A percentile compares a stretch with the other conserved stretches of the same genome.
Evolutionary conservation across 1,140 invertebrate species (phyloP).

Genomic region (Leptoteleia sp.): DNA sequence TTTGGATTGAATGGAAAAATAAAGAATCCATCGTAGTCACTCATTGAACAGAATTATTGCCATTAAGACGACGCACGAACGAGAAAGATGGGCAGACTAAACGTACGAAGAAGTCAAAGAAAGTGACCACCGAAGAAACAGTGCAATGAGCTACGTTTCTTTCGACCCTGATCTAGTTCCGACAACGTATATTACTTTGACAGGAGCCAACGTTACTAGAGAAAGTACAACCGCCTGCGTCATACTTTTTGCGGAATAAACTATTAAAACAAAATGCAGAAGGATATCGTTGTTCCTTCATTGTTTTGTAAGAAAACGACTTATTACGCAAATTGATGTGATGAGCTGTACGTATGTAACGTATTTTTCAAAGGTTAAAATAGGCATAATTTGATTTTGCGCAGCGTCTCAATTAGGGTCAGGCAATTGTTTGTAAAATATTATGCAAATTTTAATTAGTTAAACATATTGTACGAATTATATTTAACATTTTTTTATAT

Average conservation of each 20-base stretch:
- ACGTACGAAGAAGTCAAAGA: conserved; percentile 50
- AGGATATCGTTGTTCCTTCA: background rate
- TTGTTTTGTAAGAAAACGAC: conserved; percentile 20
- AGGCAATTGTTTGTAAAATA: too few species aligned
- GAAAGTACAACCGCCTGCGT: conserved; percentile 65
- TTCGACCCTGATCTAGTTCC: conserved; percentile 71
- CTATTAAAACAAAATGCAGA: conserved; percentile 18
- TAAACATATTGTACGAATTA: too few species aligned
- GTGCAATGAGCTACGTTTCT: conserved; percentile 60
- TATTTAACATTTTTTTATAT: too few species aligned
- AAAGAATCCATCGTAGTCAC: too few species aligned
- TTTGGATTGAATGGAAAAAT: too few species aligned
- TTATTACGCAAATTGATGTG: conserved; percentile 34
- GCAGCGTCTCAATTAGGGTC: conserved; percentile 4
- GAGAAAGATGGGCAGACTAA: conserved; percentile 22
- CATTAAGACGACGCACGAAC: too few species aligned
- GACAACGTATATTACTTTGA: conserved; percentile 50
- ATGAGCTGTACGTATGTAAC: conserved; percentile 12
- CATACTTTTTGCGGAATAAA: conserved; percentile 37
- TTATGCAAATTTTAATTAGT: too few species aligned
- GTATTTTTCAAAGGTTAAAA: conserved; percentile 13
- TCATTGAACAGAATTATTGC: too few species aligned
- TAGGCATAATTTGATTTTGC: background rate
- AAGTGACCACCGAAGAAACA: conserved; percentile 59
- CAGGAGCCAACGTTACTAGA: conserved; percentile 38